Evolutionary conservation across 2,888 invertebrate species (phyloP), one percentile per base, ranked within the genome.

Genomic region (Pachydiplax longipennis): DNA sequence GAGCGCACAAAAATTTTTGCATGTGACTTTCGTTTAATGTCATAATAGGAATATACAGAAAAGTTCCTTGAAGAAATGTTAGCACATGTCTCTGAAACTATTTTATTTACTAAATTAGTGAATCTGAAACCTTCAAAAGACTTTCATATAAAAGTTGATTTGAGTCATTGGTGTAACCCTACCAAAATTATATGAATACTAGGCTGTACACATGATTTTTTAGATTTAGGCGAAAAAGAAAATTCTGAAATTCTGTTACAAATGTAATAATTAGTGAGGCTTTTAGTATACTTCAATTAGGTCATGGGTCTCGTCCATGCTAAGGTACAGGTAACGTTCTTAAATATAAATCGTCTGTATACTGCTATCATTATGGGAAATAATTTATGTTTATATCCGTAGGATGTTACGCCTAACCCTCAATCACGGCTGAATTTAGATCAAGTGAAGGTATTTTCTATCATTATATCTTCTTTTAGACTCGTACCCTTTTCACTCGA

Each of bases 231-330:
- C 4, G 4, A n/a, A 65, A 37, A 22, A 25, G 18, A 12, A 31
- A n/a, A 53, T 65, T 87, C 22, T 18, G 37, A 61, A 12, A 37
- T 31, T 12, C 15, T 44, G 53, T 87, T 87, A 61, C 87, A 87
- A 61, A 87, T 87, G 87, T 87, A 87, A 87, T 61, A 22, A 61
- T 12, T 87, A 13, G 25, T n/a, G 8, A 8, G 6, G 13, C 31
- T 65, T 37, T 61, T 61, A n/a, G 35, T 65, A 65, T 37, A 61
- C 37, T n/a, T 8, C 12, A n/a, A n/a, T 37, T 10, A 31, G 61
- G 61, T 31, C 22, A 87, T 87, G 87, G 87, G 87, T 58, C 31
- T 61, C 35, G 87, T 87, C 58, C 87, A 87, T 65, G 87, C 87
- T 22, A 87, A 87, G 87, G 87, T 87, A 48, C 37, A 61, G 35